Conservation (phyloP, 1,140 invertebrate genomes). For the Manduca sexta region DNA sequence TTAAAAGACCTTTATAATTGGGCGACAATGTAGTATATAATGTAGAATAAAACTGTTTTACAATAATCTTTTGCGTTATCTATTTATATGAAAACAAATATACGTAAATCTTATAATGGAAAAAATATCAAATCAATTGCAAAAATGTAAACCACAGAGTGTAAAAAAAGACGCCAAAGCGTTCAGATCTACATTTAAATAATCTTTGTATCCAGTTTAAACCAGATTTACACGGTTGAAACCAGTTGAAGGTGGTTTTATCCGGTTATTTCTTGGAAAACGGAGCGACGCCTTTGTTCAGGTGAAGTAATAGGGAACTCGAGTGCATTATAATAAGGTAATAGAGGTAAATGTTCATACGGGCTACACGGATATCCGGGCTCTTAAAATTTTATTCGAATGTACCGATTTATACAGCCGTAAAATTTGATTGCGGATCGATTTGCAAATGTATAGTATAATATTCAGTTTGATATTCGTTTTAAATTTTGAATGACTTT, state of each 20-base stretch:
- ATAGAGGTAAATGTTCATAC: neutral
- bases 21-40: too few species aligned
- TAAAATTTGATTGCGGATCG: neutral
- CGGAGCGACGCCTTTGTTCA: conserved; percentile 2
- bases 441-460: neutral
- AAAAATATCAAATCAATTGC: too few species aligned
- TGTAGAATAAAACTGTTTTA: too few species aligned
- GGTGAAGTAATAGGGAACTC: conserved; percentile 7
- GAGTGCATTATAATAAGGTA: conserved; percentile 5
- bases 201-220: neutral
- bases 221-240: conserved; percentile 9
- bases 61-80: too few species aligned
- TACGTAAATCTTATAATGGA: too few species aligned
- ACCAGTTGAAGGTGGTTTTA: conserved; percentile 7
- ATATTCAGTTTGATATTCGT: neutral
- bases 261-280: conserved; percentile 10
- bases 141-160: too few species aligned
- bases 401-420: neutral
- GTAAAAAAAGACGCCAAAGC: too few species aligned
- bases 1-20: too few species aligned
- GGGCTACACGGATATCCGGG: neutral
- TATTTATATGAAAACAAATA: too few species aligned
- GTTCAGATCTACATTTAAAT: neutral
- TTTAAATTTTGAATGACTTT: neutral
- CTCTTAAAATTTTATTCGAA: conserved; percentile 1